A percentile compares a stretch with the other conserved stretches of the same genome.
These are phyloP conservation scores for Galeruca laticollis DNA, from an alignment of 2,888 invertebrate genomes.

Conservation along the genomic window DNA sequence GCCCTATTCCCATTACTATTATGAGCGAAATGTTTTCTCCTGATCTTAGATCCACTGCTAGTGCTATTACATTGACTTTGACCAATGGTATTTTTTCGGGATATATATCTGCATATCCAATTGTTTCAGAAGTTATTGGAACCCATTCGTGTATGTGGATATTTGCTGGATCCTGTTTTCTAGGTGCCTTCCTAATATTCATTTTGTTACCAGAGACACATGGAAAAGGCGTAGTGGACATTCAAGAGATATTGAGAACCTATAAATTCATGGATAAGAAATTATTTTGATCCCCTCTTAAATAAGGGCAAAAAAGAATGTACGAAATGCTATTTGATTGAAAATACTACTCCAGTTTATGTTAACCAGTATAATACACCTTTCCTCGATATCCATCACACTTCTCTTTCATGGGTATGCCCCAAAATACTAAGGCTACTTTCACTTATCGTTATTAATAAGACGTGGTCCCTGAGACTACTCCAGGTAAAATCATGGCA, in stretches of 20 bases:
- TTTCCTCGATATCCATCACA: no score
- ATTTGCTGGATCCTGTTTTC: conserved; percentile 16
- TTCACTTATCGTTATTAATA: no score
- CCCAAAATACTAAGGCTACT: no score
- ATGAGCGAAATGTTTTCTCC: conserved; percentile 84
- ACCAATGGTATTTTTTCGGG: conserved; percentile 27
- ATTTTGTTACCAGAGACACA: conserved; percentile 27
- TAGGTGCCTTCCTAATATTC: conserved; percentile 8
- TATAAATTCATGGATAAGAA: no score
- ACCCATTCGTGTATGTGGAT: conserved; percentile 33
- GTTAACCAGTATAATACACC: no score
- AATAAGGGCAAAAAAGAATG: no score
- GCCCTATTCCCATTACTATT: conserved; percentile 83
- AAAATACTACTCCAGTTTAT: no score
- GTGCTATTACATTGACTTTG: conserved; percentile 32
- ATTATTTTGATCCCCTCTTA: no score
- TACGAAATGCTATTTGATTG: no score
- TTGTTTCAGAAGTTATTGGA: conserved; percentile 25
- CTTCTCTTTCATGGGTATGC: no score
- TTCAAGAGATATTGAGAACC: conserved; percentile 32
- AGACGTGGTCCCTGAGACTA: no score
- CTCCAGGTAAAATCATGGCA: no score
- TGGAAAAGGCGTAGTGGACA: conserved; percentile 42
- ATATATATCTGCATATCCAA: conserved; percentile 27
- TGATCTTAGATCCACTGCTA: conserved; percentile 78